Evolutionary conservation across 2,888 invertebrate species (phyloP), one percentile per base, ranked within the genome.

Genomic region (Acleris emargana): DNA sequence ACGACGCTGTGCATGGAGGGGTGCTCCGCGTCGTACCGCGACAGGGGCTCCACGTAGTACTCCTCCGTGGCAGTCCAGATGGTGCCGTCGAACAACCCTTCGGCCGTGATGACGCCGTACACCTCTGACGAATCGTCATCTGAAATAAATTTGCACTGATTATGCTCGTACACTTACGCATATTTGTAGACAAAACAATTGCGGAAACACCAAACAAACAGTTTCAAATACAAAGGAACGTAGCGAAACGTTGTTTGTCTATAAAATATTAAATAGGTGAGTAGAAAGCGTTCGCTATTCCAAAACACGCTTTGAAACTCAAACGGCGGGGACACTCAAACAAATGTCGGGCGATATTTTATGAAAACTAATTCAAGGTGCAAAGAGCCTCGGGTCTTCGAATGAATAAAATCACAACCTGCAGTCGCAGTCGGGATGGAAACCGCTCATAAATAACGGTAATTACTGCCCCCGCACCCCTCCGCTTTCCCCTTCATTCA

Each of bases 1-100:
- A 97, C 95, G 82, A 98, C 96, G 77, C 96, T 96, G 90, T 97
- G 97, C 89, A 97, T 92, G 71, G 91, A 85, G 32, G 89, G 88
- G 74, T 93, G 88, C 73, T 94, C 91, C 45, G 88, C 77, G 73
- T 89, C 86, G 83, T 96, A 96, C 74, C 96, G 94, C 74, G 94
- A 94, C 64, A 96, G 91, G 7, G 97, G 97, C 86, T 98, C 98
- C 74, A 98, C 94, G 87, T 97, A 97, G 88, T 95, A 97, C 77
- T 97, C 96, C 78, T 97, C 97, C 59, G 94, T 92, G 64, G 93
- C 91, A 59, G 97, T 96, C 85, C 95, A 94, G 80, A 98, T 96
- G 62, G 96, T 96, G 61, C 98, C 98, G 83, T 98, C 98, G 87
- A 98, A 97, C 67, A 97, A 93, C 64, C 98, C 98, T 68, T 97